Percentiles rank a stretch among this genome's conserved stretches.
phyloP scores from a whole-genome alignment of 1,140 invertebrate genomes.

The Eumeta japonica region DNA sequence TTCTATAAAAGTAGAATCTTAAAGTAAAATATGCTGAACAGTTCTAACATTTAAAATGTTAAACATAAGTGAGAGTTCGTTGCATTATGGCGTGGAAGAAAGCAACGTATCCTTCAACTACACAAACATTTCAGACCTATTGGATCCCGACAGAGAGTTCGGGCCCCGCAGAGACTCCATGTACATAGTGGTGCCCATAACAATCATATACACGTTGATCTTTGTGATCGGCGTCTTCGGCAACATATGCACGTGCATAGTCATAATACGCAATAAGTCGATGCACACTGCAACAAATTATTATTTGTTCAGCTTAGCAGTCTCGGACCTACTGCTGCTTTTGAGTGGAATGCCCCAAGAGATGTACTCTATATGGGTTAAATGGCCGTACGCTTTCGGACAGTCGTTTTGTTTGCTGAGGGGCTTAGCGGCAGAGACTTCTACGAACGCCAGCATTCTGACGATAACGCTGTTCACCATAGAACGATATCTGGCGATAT shows the following conservation, averaged over 20 bases:
- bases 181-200: slow-evolving; percentile 74
- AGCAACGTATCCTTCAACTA: no score
- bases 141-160: slow-evolving; percentile 32
- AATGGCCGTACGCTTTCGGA: slow-evolving; percentile 86
- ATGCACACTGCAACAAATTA: slow-evolving; percentile 93
- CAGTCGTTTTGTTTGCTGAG: slow-evolving; percentile 81
- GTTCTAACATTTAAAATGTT: no score
- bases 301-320: slow-evolving; percentile 89
- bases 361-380: slow-evolving; percentile 83
- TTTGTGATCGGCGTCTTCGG: slow-evolving; percentile 85
- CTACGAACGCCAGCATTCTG: slow-evolving; percentile 89
- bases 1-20: no score
- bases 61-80: no score
- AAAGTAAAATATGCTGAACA: no score
- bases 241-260: slow-evolving; percentile 89
- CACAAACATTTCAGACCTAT: no score
- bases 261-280: slow-evolving; percentile 87
- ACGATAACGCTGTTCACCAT: slow-evolving; percentile 81
- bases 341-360: slow-evolving; percentile 79
- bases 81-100: no score
- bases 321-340: slow-evolving; percentile 88
- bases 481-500: slow-evolving; percentile 78
- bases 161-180: slow-evolving; percentile 65
- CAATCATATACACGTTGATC: slow-evolving; percentile 79
- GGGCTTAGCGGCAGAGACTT: slow-evolving; percentile 83